Percentiles rank a stretch among this genome's conserved stretches.
Evolutionary conservation across 2,888 invertebrate genomes (phyloP).

Genomic region (Orchesella flavescens): DNA sequence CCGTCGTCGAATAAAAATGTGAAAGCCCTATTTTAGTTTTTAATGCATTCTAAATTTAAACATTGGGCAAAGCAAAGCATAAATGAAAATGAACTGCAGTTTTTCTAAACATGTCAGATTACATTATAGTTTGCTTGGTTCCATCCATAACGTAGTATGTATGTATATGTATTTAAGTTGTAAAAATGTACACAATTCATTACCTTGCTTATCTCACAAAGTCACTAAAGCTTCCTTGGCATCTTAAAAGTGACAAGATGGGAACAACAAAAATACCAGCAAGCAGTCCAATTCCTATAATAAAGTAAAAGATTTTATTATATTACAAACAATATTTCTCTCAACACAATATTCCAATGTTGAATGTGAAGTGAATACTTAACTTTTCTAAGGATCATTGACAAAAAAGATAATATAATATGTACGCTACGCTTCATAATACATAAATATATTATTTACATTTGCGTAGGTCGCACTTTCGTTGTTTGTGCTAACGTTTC

Average conservation of each 20-base stretch:
- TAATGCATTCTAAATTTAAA: constrained; percentile 14
- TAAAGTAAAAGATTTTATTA: constrained; percentile 9
- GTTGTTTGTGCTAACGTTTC: neutral
- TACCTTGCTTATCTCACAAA: constrained; percentile 16
- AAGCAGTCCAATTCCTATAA: neutral
- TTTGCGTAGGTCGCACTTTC: constrained; percentile 3
- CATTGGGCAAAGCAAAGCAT: neutral
- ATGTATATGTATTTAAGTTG: too few relatives aligned
- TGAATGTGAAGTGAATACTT: neutral
- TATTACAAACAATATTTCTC: neutral
- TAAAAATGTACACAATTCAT: neutral
- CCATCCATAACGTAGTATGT: too few relatives aligned
- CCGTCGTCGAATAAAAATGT: neutral
- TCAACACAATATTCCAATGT: too few relatives aligned
- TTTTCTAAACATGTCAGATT: too few relatives aligned
- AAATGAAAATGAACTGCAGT: too few relatives aligned
- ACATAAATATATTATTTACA: neutral
- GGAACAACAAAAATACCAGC: neutral
- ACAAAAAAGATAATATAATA: neutral
- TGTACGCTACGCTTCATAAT: neutral
- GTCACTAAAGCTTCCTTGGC: neutral
- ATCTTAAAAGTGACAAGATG: constrained; percentile 8
- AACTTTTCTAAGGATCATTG: neutral
- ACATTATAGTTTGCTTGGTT: too few relatives aligned
- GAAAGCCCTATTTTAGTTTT: neutral